A percentile compares a stretch with the other conserved stretches of the same genome.
phyloP scores from a whole-genome alignment of 2,113 vertebrate species.

The Anhinga anhinga region DNA sequence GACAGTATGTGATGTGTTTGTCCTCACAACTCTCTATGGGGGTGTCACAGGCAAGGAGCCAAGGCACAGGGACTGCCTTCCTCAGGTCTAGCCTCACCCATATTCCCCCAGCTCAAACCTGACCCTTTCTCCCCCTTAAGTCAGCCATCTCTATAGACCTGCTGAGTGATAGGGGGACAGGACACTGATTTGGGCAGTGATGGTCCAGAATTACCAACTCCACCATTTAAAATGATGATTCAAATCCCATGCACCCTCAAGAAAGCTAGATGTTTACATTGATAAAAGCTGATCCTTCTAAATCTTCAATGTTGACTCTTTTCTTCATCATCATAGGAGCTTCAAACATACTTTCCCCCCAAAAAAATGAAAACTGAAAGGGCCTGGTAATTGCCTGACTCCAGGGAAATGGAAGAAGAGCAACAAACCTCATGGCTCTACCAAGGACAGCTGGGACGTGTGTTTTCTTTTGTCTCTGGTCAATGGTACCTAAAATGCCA shows the following conservation, averaged over 20 bases:
- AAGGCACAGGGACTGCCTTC: background rate
- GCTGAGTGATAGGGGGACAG: background rate
- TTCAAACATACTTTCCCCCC: background rate
- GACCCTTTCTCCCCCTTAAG: background rate
- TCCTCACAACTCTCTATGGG: background rate
- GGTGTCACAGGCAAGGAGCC: background rate
- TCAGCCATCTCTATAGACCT: background rate
- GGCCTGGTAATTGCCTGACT: background rate
- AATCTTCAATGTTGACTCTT: background rate
- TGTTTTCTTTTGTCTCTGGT: background rate
- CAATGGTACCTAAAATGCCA: background rate
- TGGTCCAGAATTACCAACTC: background rate
- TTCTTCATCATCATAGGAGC: background rate
- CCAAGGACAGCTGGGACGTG: background rate
- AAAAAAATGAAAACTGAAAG: background rate
- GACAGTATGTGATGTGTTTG: background rate
- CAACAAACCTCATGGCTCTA: background rate
- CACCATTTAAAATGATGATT: background rate
- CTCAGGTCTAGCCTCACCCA: background rate
- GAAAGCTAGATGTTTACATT: background rate
- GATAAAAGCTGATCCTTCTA: background rate
- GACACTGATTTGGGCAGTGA: background rate
- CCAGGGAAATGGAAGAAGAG: background rate
- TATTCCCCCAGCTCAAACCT: background rate
- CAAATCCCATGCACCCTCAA: background rate